Evolutionary conservation across 2,888 invertebrate genomes (phyloP).

Genomic region (Trichogramma dendrolimi): DNA sequence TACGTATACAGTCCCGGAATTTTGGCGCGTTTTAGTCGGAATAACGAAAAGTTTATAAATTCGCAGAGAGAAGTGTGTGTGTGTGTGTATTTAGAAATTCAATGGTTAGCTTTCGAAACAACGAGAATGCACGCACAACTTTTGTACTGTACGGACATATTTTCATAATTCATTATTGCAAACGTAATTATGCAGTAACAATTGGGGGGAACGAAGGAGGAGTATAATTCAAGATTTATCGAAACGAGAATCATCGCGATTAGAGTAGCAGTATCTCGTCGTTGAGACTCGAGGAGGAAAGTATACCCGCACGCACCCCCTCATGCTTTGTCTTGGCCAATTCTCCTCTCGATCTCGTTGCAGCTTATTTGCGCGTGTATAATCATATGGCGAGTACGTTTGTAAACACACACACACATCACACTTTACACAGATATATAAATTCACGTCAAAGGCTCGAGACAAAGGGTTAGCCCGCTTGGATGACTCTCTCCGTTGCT

Average conservation of each 20-base stretch:
- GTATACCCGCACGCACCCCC: neutral
- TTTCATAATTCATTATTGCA: too few relatives aligned
- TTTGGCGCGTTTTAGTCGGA: too few relatives aligned
- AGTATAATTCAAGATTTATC: conserved; percentile 16
- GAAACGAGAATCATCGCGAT: conserved; percentile 26
- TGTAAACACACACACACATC: too few relatives aligned
- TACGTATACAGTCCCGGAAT: too few relatives aligned
- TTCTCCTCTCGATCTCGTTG: neutral
- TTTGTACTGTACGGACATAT: too few relatives aligned
- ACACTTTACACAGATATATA: neutral
- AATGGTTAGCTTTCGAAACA: neutral
- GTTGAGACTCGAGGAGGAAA: neutral
- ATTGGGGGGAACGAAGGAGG: too few relatives aligned
- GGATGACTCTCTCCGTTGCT: neutral
- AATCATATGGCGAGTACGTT: too few relatives aligned
- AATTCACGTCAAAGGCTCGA: conserved; percentile 23
- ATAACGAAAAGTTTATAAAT: too few relatives aligned
- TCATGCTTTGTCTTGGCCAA: conserved; percentile 17
- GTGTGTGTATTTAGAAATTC: neutral
- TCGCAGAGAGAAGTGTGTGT: too few relatives aligned
- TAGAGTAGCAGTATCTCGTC: neutral
- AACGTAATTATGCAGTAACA: too few relatives aligned
- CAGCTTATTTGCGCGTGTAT: too few relatives aligned
- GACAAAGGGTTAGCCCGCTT: conserved; percentile 21
- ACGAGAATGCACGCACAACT: too few relatives aligned